phyloP scores from a whole-genome alignment of 2,113 vertebrate species.

The Myanophis thanlyinensis region DNA sequence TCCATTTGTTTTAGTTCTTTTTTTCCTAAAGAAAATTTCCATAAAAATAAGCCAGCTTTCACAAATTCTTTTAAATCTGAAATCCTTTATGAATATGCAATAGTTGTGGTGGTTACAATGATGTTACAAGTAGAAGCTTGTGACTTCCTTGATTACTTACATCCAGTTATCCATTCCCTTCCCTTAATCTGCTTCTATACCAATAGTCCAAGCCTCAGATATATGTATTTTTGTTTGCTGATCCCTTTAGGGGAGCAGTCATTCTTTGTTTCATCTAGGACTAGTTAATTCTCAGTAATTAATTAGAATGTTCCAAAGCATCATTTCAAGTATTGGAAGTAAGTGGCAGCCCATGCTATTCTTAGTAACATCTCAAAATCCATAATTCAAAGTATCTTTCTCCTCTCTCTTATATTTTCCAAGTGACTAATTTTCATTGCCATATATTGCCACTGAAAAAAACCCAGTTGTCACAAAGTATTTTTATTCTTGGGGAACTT shows the following conservation, averaged over 20 bases:
- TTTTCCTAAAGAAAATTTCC: constrained; percentile 28
- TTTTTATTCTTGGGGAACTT: not conserved
- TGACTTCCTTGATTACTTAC: constrained; percentile 24
- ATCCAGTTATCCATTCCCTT: constrained; percentile 39
- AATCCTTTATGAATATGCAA: constrained; percentile 47
- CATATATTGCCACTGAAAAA: not conserved
- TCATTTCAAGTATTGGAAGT: not conserved
- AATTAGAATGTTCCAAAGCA: not conserved
- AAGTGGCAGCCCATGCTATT: not conserved
- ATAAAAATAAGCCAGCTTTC: constrained; percentile 44
- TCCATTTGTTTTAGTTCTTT: constrained; percentile 23
- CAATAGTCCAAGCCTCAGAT: not conserved
- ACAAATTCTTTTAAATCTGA: constrained; percentile 40
- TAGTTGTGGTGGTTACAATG: constrained; percentile 50
- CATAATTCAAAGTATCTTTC: not conserved
- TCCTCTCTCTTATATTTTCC: not conserved
- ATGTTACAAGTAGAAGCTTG: constrained; percentile 50
- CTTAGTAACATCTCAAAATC: not conserved
- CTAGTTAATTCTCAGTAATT: not conserved
- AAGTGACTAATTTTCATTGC: not conserved
- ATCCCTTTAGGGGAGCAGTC: not conserved
- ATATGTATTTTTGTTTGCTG: not conserved
- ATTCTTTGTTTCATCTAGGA: not conserved
- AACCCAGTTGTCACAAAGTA: not conserved
- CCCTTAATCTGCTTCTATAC: not conserved